phyloP scores from a whole-genome alignment of 1,140 invertebrate species.

The Brachionus sp. region DNA sequence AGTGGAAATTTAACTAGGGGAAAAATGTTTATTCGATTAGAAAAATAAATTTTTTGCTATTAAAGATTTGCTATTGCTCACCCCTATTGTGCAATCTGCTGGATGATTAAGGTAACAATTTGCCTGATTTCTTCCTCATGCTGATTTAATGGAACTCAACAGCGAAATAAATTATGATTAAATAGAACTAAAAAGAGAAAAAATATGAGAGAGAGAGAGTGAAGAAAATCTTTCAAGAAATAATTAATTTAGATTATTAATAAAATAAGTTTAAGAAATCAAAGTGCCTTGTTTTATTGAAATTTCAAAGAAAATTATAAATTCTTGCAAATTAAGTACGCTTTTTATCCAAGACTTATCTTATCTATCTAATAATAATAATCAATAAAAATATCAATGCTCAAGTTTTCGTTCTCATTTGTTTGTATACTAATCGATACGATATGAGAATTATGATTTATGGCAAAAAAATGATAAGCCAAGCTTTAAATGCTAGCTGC shows the following conservation, averaged over 20 bases:
- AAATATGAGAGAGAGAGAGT: neutral
- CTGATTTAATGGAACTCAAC: neutral
- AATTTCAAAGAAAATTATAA: neutral
- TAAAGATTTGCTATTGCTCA: neutral
- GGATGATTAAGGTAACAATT: neutral
- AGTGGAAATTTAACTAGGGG: neutral
- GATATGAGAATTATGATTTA: constrained; percentile 7
- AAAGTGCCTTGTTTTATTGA: constrained; percentile 3
- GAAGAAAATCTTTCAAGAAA: neutral
- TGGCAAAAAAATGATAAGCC: neutral
- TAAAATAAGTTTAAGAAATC: constrained; percentile 1
- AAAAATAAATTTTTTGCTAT: neutral
- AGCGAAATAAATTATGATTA: neutral
- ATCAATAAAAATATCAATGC: constrained; percentile 12
- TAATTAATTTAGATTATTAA: constrained; percentile 7
- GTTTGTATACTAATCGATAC: constrained; percentile 5
- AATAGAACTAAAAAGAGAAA: neutral
- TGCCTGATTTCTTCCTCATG: neutral
- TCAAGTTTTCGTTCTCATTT: neutral
- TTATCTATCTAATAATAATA: constrained; percentile 25
- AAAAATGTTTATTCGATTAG: neutral
- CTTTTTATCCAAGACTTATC: constrained; percentile 20
- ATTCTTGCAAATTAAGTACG: constrained; percentile 2
- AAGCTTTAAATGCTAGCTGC: neutral
- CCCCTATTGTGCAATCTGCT: neutral